Conservation (phyloP, 2,888 invertebrate species). For the Ferrisia virgata region DNA sequence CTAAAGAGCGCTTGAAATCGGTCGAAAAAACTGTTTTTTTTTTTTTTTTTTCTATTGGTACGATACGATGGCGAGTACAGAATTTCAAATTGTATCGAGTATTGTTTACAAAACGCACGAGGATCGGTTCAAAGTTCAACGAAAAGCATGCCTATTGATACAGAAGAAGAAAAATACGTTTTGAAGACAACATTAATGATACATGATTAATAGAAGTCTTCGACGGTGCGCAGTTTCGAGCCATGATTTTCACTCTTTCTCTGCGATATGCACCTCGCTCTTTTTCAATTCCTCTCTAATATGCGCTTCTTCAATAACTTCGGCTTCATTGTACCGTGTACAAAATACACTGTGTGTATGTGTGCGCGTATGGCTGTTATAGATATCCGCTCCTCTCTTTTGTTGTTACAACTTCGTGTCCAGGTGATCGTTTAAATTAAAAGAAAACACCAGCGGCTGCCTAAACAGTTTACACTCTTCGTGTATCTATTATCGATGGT, state of each 20-base stretch:
- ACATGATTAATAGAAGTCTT: slow-evolving; percentile 42
- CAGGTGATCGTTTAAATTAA: slow-evolving; percentile 39
- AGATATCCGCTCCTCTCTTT: slow-evolving; percentile 11
- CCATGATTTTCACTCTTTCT: not conserved
- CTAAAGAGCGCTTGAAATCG: not conserved
- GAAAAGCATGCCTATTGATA: slow-evolving; percentile 23
- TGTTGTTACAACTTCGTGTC: slow-evolving; percentile 14
- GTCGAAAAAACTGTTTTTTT: not conserved
- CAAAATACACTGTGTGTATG: no score
- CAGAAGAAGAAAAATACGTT: not conserved
- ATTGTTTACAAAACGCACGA: slow-evolving; percentile 28
- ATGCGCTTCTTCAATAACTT: not conserved
- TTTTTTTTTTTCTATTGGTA: not conserved
- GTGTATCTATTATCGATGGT: not conserved
- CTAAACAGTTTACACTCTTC: slow-evolving; percentile 24
- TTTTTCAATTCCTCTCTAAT: not conserved
- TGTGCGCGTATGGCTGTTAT: slow-evolving; percentile 24
- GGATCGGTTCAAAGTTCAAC: slow-evolving; percentile 27
- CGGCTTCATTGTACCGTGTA: not conserved
- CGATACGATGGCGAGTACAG: no score
- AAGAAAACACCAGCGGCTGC: slow-evolving; percentile 33
- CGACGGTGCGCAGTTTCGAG: not conserved
- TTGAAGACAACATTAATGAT: slow-evolving; percentile 38
- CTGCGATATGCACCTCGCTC: no score
- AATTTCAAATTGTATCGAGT: not conserved